Evolutionary conservation across 2,113 vertebrate genomes (phyloP), one percentile per base, ranked within the genome.

Genomic region (Callipepla squamata): DNA sequence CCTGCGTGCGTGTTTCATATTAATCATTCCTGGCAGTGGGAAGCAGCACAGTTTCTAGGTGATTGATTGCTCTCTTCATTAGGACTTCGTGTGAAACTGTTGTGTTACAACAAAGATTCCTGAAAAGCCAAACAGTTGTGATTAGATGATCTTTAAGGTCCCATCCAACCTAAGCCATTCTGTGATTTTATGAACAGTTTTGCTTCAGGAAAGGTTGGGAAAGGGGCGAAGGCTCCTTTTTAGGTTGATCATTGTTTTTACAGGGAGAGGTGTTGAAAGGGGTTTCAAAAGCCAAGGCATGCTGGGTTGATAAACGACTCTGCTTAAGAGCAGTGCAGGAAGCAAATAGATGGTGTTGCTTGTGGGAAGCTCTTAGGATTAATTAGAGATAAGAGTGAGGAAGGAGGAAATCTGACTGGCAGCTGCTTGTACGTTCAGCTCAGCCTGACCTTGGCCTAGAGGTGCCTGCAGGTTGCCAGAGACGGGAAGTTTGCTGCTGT

Each of bases 331-430:
- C 34, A 16, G 87, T 3, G 30, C 89, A 96, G 95, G 95, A 96
- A 95, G 84, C 0, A 0, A 78, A 20, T 63, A 55, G 80, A 47
- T 51, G 74, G 80, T 0, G 15, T 48, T 75, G 74, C 74, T 84
- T 14, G 66, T 73, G 84, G 74, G 84, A 81, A 57, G 80, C 91
- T 94, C 91, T 91, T 87, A 84, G 74, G 92, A 95, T 78, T 75
- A 68, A 87, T 94, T 65, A 91, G 48, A 7, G 92, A 91, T 95
- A 92, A 95, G 90, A 67, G 72, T 9, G 77, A 63, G 69, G 90
- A 86, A 45, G 90, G 73, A 96, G 69, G 89, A 95, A 95, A 86
- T 93, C 77, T 94, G 95, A 26, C 78, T 92, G 92, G 80, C 83
- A 90, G 93, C 92, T 94, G 92, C 65, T 61, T 61, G 80, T 3